Base-by-base conservation (phyloP, 2,888 invertebrate species). In the Chydorus sphaericus region DNA sequence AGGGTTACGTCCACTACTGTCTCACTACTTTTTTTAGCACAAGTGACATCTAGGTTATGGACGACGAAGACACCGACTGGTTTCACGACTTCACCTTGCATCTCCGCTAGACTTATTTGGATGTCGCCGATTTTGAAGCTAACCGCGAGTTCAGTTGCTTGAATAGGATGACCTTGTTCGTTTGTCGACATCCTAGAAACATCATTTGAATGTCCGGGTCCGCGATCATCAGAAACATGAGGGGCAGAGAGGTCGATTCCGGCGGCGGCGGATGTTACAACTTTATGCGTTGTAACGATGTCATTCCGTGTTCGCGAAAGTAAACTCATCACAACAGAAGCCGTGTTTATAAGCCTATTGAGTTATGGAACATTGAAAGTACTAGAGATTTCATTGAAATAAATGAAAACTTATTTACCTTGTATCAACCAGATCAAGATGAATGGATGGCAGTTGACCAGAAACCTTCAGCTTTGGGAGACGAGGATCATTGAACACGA, bases 401-500 rank as follows among this genome's bases (percentile, higher is more conserved):
- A 8, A 44, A 26, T 14, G 33, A 10, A 26, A 29, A 0, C 3
- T 5, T n/a, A 23, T 26, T 55, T 57, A 57, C 55, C 55, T 30
- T n/a, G 38, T 26, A 23, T 57, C 58, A 23, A 58, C 29, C 56
- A 76, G 64, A 50, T 63, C 66, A 6, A 78, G 61, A 39, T 70
- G 69, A n/a, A 78, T 62, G 55, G 70, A 64, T 2, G 77, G 77
- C 54, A 78, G 65, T 49, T 70, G 69, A 23, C 75, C 80, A 55
- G 71, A 73, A 1, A 97, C 70, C 69, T 85, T 88, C 58, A 85
- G 73, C 71, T 88, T 86, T 0, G 97, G 90, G 66, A 98, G 70
- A n/a, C 87, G 74, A 0, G 92, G 86, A 73, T 98, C 96, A 65
- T 93, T 86, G 3, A 79, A 78, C 56, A 98, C 79, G 52, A 94